Evolutionary conservation across 2,113 vertebrate species (phyloP), one percentile per base, ranked within the genome.

Genomic region (Triplophysa dalaica): DNA sequence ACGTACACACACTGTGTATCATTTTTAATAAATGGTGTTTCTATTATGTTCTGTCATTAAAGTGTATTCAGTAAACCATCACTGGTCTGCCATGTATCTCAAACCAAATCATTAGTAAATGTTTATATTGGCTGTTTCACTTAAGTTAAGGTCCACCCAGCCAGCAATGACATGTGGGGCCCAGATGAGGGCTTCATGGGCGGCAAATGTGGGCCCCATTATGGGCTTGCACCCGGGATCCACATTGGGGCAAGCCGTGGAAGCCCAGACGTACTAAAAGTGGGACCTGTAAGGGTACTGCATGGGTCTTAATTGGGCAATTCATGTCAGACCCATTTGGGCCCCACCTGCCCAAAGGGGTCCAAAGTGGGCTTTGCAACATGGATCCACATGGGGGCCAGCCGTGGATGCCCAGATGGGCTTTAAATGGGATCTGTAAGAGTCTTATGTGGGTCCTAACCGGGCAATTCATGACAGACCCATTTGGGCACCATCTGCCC

Each of bases 261-360:
- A n/a, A n/a, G n/a, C n/a, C n/a, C n/a, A n/a, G n/a, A 63, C 24
- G 14, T 29, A 16, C 61, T 63, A 29, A 29, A 63, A 63, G 24
- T 63, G 61, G 61, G 61, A 29, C 13, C 61, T 63, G 61, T 63
- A 63, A 63, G 61, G 24, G 61, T 63, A 24, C 24, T 24, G 24
- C 24, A 24, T 24, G 24, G 24, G 24, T 24, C 62, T 64, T 64
- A 64, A 33, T 2, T 54, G 50, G 50, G 50, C 24, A 24, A 24
- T 24, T 54, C 50, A 54, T 54, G 50, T 17, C 50, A 54, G 29
- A 64, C 62, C 62, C 62, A 33, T 64, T 64, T 33, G 26, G 62
- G 62, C 6, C 62, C 61, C 26, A 63, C 61, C 62, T 19, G 26
- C 14, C 62, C 14, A 19, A 64, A 33, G 13, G 50, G 50, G 50